These are phyloP conservation scores for Lota lota DNA, from an alignment of 2,113 vertebrate species.

Conservation along the genomic window DNA sequence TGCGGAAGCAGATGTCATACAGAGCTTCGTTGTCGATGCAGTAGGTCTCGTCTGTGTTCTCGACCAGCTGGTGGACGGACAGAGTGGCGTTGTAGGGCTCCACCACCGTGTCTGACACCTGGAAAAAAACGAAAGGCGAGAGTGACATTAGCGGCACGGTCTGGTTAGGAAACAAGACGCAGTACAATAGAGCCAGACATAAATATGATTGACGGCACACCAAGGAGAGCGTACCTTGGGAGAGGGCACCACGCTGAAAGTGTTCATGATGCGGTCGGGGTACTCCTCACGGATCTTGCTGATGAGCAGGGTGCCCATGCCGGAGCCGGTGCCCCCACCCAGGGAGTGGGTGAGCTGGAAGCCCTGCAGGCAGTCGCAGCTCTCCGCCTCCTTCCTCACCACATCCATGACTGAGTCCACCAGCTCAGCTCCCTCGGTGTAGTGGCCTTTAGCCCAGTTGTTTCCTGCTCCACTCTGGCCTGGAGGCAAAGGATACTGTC, in stretches of 20 bases:
- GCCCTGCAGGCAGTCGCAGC: constrained; percentile 89
- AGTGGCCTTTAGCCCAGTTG: constrained; percentile 93
- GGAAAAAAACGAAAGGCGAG: not conserved
- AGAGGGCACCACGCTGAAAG: constrained; percentile 84
- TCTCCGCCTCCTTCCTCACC: constrained; percentile 88
- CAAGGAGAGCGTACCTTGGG: constrained; percentile 52
- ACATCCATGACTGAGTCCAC: constrained; percentile 91
- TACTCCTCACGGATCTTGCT: constrained; percentile 92
- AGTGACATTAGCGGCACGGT: not conserved
- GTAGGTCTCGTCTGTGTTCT: constrained; percentile 96
- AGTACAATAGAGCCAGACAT: not conserved
- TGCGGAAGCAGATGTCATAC: constrained; percentile 96
- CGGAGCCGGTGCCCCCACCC: constrained; percentile 85
- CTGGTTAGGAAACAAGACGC: not conserved
- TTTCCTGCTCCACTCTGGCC: constrained; percentile 92
- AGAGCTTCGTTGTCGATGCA: constrained; percentile 96
- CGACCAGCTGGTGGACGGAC: constrained; percentile 91
- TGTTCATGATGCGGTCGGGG: constrained; percentile 90
- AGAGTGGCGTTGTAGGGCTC: constrained; percentile 93
- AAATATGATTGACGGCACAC: not conserved
- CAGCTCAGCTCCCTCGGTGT: constrained; percentile 87
- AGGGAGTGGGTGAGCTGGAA: constrained; percentile 91
- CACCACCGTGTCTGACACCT: constrained; percentile 88
- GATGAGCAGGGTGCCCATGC: constrained; percentile 88
- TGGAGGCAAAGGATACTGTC: constrained; percentile 36